A percentile compares a stretch with the other conserved stretches of the same genome.
Conservation (phyloP, 2,888 invertebrate species). For the Synergus itoensis region DNA sequence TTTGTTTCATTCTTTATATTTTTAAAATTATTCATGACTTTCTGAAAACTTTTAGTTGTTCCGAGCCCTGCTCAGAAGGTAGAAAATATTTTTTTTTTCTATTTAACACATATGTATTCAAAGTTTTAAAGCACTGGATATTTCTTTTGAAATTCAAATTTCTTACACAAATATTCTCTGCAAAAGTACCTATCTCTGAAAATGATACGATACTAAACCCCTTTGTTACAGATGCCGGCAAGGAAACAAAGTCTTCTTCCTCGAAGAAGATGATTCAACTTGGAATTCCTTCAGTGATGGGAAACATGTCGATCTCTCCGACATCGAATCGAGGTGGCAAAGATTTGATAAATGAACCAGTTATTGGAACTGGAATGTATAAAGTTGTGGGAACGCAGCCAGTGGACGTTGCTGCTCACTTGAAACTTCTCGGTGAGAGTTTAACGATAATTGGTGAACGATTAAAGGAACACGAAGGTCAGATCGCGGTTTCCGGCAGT, state of each 20-base stretch:
- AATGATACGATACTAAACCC: neutral
- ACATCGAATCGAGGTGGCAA: constrained; percentile 72
- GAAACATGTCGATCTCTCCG: constrained; percentile 68
- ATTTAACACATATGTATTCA: neutral
- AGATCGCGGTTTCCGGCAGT: constrained; percentile 96
- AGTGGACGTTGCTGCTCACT: constrained; percentile 94
- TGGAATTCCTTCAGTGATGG: constrained; percentile 72
- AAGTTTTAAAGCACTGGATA: neutral
- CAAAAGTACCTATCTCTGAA: neutral
- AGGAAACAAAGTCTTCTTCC: constrained; percentile 66
- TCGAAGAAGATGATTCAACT: constrained; percentile 75
- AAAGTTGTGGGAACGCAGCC: constrained; percentile 88
- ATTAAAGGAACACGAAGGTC: constrained; percentile 96
- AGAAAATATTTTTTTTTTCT: constrained; percentile 43
- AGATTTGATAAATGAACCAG: constrained; percentile 73
- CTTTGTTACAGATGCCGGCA: constrained; percentile 65
- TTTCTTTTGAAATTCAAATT: neutral
- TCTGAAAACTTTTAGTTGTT: too few relatives aligned
- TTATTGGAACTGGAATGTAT: constrained; percentile 78
- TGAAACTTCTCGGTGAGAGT: constrained; percentile 95
- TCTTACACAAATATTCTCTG: neutral
- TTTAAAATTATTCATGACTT: too few relatives aligned
- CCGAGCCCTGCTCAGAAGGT: neutral
- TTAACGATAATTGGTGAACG: constrained; percentile 95
- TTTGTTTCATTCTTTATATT: too few relatives aligned